Conservation (phyloP, 2,888 invertebrate genomes). For the Stenchaetothrips biformis region DNA sequence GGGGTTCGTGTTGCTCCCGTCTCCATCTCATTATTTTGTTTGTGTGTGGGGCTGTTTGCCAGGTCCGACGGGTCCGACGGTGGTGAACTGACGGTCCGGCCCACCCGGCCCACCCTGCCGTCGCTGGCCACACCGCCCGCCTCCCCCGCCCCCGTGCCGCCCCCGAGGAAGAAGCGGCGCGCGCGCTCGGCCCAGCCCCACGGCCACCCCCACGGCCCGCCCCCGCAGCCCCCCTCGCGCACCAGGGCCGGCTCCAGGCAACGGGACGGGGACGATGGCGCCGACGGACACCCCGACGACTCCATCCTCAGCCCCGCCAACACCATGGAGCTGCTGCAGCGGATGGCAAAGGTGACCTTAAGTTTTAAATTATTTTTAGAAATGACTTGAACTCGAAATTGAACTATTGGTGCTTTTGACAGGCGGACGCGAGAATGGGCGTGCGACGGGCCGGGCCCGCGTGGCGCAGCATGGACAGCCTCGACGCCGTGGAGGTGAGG, state of each 20-base stretch:
- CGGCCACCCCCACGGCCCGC: not conserved
- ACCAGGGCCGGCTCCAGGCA: not conserved
- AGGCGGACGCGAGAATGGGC: not conserved
- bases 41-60: not conserved
- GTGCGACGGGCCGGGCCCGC: not conserved
- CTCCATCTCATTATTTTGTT: not conserved
- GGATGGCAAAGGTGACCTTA: not conserved
- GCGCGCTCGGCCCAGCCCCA: not conserved
- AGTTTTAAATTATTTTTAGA: not conserved
- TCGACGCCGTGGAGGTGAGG: not conserved
- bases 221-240: not conserved
- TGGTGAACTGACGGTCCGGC: not conserved
- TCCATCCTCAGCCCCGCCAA: not conserved
- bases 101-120: not conserved
- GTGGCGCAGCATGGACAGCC: conserved; percentile 12
- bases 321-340: conserved; percentile 12
- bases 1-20: too few species aligned
- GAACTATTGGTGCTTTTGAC: not conserved
- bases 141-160: conserved; percentile 8
- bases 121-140: conserved; percentile 3
- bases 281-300: not conserved
- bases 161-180: conserved; percentile 15
- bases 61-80: conserved; percentile 6
- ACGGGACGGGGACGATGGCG: not conserved
- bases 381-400: not conserved